Evolutionary conservation across 2,888 invertebrate species (phyloP).

Genomic region (Alviniconcha strummeri): DNA sequence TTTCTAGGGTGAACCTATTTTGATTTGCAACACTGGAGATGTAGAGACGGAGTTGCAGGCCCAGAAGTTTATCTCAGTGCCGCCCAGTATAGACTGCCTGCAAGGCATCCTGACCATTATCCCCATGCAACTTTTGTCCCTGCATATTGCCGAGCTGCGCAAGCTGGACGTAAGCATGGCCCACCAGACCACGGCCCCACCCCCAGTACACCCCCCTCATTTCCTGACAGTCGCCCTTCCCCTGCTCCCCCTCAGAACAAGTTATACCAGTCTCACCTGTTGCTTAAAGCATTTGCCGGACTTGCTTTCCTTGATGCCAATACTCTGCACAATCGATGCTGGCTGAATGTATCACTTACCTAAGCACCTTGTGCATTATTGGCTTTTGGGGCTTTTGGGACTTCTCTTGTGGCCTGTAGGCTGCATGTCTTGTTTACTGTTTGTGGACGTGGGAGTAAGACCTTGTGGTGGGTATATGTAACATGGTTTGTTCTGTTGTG

Average conservation of each 20-base stretch:
- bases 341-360: too few species aligned
- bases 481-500: too few species aligned
- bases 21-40: conserved; percentile 95
- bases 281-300: neutral
- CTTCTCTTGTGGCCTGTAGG: too few species aligned
- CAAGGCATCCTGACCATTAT: conserved; percentile 96
- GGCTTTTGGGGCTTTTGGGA: too few species aligned
- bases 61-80: conserved; percentile 88
- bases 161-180: conserved; percentile 86
- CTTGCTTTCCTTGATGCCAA: neutral
- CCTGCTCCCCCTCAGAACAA: neutral
- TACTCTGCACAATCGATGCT: neutral
- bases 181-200: neutral
- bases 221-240: neutral
- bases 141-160: conserved; percentile 96
- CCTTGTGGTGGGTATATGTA: too few species aligned
- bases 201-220: neutral
- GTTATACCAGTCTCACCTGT: neutral
- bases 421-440: too few species aligned
- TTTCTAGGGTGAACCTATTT: conserved; percentile 90
- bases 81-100: conserved; percentile 97
- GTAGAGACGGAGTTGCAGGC: conserved; percentile 87
- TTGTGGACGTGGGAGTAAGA: too few species aligned
- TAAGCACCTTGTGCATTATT: too few species aligned
- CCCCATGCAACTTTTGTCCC: conserved; percentile 97